A percentile compares a stretch with the other conserved stretches of the same genome.
Evolutionary conservation across 2,888 invertebrate genomes (phyloP).

Genomic region (Ectemnius lituratus): DNA sequence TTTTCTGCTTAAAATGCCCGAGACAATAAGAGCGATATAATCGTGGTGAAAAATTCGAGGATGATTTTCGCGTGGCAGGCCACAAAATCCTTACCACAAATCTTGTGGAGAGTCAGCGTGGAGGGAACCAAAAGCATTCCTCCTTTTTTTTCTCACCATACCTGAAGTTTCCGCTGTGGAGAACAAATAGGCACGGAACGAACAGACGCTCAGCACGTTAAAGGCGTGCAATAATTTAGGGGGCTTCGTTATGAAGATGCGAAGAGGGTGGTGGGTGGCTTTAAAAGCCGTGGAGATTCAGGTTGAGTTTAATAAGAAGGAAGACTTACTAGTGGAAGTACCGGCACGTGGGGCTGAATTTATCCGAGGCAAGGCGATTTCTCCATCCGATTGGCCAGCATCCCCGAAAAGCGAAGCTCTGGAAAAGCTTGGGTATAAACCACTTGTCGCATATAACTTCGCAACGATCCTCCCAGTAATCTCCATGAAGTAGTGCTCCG

Average conservation of each 20-base stretch:
- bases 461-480: background rate
- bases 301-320: background rate
- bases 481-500: background rate
- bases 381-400: background rate
- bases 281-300: background rate
- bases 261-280: background rate
- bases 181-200: conserved; percentile 17
- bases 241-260: conserved; percentile 8
- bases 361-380: background rate
- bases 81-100: conserved; percentile 42
- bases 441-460: background rate
- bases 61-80: conserved; percentile 31
- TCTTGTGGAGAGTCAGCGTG: conserved; percentile 27
- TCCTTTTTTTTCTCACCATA: conserved; percentile 11
- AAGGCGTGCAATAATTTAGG: conserved; percentile 19
- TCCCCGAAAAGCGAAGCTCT: no score
- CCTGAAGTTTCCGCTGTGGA: background rate
- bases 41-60: conserved; percentile 43
- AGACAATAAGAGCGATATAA: conserved; percentile 41
- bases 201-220: conserved; percentile 3
- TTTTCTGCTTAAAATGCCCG: conserved; percentile 27
- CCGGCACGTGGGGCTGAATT: no score
- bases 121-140: conserved; percentile 17
- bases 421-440: no score
- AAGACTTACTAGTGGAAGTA: background rate